These are phyloP conservation scores for Proteles cristata DNA, from an alignment of 2,113 vertebrate species.

Conservation along the genomic window DNA sequence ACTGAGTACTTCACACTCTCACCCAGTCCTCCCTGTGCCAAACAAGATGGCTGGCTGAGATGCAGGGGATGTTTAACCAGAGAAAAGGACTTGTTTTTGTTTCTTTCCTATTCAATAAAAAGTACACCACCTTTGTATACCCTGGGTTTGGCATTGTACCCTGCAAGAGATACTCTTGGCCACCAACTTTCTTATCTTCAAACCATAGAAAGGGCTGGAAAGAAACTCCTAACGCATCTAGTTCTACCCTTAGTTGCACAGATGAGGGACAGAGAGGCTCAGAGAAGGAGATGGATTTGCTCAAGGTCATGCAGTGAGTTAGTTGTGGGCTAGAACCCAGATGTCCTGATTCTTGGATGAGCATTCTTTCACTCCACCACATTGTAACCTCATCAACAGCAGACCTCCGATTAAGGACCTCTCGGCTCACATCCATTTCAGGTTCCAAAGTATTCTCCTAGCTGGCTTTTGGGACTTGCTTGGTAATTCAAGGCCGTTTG, in stretches of 20 bases:
- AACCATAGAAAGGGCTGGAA: neutral
- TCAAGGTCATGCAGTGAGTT: conserved; percentile 59
- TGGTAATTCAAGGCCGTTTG: conserved; percentile 61
- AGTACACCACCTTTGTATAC: conserved; percentile 11
- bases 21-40: neutral
- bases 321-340: conserved; percentile 48
- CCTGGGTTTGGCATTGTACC: neutral
- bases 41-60: conserved; percentile 32
- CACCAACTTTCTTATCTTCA: conserved; percentile 11
- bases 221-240: neutral
- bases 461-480: conserved; percentile 53
- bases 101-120: conserved; percentile 58
- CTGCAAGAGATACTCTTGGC: neutral
- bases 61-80: neutral
- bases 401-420: conserved; percentile 55
- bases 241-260: conserved; percentile 8
- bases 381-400: conserved; percentile 56
- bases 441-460: conserved; percentile 61
- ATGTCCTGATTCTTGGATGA: conserved; percentile 60
- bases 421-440: conserved; percentile 56
- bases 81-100: conserved; percentile 18
- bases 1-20: neutral
- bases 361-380: conserved; percentile 12
- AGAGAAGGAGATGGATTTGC: conserved; percentile 46
- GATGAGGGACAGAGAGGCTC: conserved; percentile 21